Evolutionary conservation across 2,113 vertebrate species (phyloP).

Genomic region (Speoplatyrhinus poulsoni): DNA sequence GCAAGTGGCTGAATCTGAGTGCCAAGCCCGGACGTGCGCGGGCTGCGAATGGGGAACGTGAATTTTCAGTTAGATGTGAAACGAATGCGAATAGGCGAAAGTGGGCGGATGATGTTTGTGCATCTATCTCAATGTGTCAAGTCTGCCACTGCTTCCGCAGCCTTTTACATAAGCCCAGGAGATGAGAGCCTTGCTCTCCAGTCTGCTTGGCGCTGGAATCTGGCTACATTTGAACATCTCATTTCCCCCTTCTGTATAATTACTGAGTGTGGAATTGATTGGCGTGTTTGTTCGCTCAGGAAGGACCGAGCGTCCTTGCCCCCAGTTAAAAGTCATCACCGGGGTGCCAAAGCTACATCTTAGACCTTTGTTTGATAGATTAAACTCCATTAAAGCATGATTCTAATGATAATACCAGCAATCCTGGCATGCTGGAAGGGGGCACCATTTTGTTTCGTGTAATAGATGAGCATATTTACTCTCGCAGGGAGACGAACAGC

Average conservation of each 20-base stretch:
- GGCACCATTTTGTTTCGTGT: conserved; percentile 62
- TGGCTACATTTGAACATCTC: conserved; percentile 38
- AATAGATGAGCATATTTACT: conserved; percentile 67
- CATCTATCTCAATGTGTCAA: conserved; percentile 60
- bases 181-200: conserved; percentile 31
- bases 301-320: conserved; percentile 1
- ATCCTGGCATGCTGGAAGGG: conserved; percentile 38
- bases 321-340: conserved; percentile 13
- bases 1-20: conserved; percentile 71
- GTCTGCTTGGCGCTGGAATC: conserved; percentile 36
- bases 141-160: conserved; percentile 40
- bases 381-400: conserved; percentile 56
- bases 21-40: conserved; percentile 54
- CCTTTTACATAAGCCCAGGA: conserved; percentile 38
- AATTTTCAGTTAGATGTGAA: conserved; percentile 66
- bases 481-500: conserved; percentile 50
- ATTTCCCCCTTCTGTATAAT: conserved; percentile 46
- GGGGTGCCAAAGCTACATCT: conserved; percentile 23
- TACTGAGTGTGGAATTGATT: conserved; percentile 30
- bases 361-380: conserved; percentile 44
- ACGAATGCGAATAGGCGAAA: conserved; percentile 64
- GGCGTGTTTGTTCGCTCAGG: conserved; percentile 24
- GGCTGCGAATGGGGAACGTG: conserved; percentile 32
- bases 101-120: conserved; percentile 55
- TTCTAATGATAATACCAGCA: conserved; percentile 41